Evolutionary conservation across 1,140 invertebrate species (phyloP).

Genomic region (Calliopsis andreniformis): DNA sequence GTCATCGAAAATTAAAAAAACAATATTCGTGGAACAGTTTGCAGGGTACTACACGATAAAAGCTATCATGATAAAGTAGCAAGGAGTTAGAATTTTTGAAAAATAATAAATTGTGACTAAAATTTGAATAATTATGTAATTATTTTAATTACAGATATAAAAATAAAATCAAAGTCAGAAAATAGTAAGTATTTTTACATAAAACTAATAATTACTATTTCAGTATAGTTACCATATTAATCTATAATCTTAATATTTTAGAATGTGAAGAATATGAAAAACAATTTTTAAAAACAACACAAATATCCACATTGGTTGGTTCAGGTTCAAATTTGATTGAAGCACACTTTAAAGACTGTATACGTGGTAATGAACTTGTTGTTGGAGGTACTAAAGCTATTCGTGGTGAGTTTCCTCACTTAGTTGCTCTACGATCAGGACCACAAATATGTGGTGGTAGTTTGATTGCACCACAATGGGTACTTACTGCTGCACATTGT

Average conservation of each 20-base stretch:
- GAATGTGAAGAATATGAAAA: slow-evolving; percentile 54
- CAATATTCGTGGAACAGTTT: too few relatives aligned
- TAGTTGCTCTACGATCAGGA: slow-evolving; percentile 79
- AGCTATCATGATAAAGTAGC: too few relatives aligned
- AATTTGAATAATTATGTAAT: too few relatives aligned
- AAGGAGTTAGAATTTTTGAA: too few relatives aligned
- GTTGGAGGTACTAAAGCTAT: slow-evolving; percentile 26
- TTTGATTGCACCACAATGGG: slow-evolving; percentile 75
- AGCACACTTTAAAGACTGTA: slow-evolving; percentile 18
- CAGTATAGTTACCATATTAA: neutral
- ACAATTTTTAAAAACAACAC: slow-evolving; percentile 8
- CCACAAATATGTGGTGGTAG: slow-evolving; percentile 77
- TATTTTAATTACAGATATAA: neutral
- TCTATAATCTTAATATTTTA: slow-evolving; percentile 30
- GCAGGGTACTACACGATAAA: too few relatives aligned
- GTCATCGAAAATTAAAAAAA: too few relatives aligned
- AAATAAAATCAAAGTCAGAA: slow-evolving; percentile 37
- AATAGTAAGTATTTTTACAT: slow-evolving; percentile 47
- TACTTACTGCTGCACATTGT: slow-evolving; percentile 81
- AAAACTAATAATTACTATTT: neutral
- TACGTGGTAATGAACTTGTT: slow-evolving; percentile 18
- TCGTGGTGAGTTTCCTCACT: slow-evolving; percentile 83
- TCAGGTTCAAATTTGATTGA: neutral
- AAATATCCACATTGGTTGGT: neutral
- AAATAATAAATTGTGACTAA: too few relatives aligned